Evolutionary conservation across 2,113 vertebrate species (phyloP).

Genomic region (Oryzias curvinotus): DNA sequence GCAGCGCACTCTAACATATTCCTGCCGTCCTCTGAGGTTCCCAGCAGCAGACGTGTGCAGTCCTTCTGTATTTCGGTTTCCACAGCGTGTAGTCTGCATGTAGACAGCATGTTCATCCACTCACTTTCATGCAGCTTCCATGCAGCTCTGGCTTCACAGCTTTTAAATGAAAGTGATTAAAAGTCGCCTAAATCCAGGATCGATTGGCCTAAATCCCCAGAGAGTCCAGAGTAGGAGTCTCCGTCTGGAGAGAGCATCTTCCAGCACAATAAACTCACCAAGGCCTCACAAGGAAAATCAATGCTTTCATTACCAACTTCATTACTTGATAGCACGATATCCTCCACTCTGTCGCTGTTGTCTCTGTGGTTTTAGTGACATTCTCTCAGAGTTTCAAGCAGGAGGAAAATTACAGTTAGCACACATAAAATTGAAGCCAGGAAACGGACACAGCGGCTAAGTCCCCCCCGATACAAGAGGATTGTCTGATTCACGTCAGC

Average conservation of each 20-base stretch:
- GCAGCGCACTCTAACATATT: too few relatives aligned
- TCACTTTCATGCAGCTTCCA: background rate
- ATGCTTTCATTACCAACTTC: constrained; percentile 69
- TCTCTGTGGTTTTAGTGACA: constrained; percentile 37
- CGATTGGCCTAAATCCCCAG: constrained; percentile 50
- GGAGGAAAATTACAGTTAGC: constrained; percentile 26
- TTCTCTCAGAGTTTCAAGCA: constrained; percentile 17
- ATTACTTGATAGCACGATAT: constrained; percentile 52
- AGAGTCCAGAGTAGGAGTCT: constrained; percentile 41
- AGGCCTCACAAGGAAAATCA: constrained; percentile 54
- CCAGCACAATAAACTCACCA: constrained; percentile 52
- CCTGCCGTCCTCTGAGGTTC: too few relatives aligned
- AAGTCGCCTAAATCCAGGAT: constrained; percentile 42
- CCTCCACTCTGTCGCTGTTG: constrained; percentile 13
- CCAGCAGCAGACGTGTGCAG: too few relatives aligned
- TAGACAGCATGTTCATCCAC: too few relatives aligned
- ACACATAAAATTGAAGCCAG: constrained; percentile 16
- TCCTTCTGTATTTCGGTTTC: too few relatives aligned
- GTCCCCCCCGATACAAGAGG: constrained; percentile 3
- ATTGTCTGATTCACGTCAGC: background rate
- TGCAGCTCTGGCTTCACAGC: background rate
- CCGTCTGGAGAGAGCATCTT: constrained; percentile 48
- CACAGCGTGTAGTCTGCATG: too few relatives aligned
- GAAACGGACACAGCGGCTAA: constrained; percentile 1
- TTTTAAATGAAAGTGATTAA: constrained; percentile 54